phyloP scores from a whole-genome alignment of 2,113 vertebrate species.

The Scophthalmus maximus region DNA sequence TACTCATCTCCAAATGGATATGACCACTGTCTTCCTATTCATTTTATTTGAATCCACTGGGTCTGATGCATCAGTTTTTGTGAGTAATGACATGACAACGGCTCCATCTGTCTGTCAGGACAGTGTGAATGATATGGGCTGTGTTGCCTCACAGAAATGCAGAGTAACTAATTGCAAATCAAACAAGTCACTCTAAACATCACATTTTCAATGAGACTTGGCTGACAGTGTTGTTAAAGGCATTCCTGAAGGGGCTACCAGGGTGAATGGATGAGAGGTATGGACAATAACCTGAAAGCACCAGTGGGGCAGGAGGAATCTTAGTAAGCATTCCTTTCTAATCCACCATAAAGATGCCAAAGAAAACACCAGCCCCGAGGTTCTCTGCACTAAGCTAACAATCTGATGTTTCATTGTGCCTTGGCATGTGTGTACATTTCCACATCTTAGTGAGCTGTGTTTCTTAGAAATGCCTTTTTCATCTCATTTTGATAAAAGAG shows the following conservation, averaged over 20 bases:
- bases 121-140: conserved; percentile 48
- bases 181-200: conserved; percentile 71
- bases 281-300: conserved; percentile 76
- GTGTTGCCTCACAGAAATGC: conserved; percentile 48
- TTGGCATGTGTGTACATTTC: conserved; percentile 31
- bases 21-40: background rate
- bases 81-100: conserved; percentile 47
- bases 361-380: conserved; percentile 73
- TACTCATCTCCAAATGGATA: conserved; percentile 26
- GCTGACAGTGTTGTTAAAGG: conserved; percentile 68
- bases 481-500: background rate
- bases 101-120: conserved; percentile 57
- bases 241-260: conserved; percentile 75
- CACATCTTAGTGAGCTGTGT: background rate
- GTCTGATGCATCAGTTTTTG: conserved; percentile 9
- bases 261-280: conserved; percentile 71
- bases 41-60: conserved; percentile 5
- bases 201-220: conserved; percentile 50
- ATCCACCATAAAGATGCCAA: conserved; percentile 79
- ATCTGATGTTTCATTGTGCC: conserved; percentile 61
- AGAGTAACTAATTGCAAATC: conserved; percentile 70
- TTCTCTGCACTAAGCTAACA: conserved; percentile 69
- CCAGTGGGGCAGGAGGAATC: conserved; percentile 72
- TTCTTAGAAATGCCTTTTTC: conserved; percentile 28
- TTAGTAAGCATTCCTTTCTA: conserved; percentile 82